A percentile compares a stretch with the other conserved stretches of the same genome.
Evolutionary conservation across 2,797 vertebrate genomes (phyloP).

Genomic region (Platyrinchus mystaceus): DNA sequence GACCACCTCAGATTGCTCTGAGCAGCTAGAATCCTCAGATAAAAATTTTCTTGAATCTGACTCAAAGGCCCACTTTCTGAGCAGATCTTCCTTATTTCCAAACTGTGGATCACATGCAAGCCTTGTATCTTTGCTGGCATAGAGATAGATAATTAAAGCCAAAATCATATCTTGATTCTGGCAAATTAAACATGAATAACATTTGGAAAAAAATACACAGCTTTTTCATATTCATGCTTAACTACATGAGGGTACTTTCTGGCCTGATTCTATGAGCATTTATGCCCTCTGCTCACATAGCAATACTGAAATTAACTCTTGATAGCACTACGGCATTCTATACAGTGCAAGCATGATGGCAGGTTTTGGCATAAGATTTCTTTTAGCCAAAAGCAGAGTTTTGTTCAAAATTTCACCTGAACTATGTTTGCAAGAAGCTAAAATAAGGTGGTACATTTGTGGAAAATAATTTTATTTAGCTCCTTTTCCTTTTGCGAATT

Average conservation of each 20-base stretch:
- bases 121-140: conserved; percentile 51
- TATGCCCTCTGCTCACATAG: conserved; percentile 14
- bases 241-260: conserved; percentile 16
- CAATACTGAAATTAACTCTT: conserved; percentile 6
- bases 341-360: neutral
- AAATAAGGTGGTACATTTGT: neutral
- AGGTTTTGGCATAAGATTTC: neutral
- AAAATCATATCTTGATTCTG: conserved; percentile 59
- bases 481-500: conserved; percentile 51
- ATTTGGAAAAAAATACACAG: conserved; percentile 62
- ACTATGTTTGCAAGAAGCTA: neutral
- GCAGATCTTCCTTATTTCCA: conserved; percentile 51
- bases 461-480: conserved; percentile 18
- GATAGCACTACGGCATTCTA: neutral
- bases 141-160: conserved; percentile 27
- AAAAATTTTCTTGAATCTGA: neutral
- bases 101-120: conserved; percentile 52
- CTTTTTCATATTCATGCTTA: conserved; percentile 55
- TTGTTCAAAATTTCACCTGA: conserved; percentile 26
- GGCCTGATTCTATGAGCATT: conserved; percentile 34
- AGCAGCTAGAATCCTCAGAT: neutral
- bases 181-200: conserved; percentile 46
- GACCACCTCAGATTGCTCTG: neutral
- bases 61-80: neutral
- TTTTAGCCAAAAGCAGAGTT: neutral